Evolutionary conservation across 2,113 vertebrate species (phyloP).

Genomic region (Boleophthalmus pectinirostris): DNA sequence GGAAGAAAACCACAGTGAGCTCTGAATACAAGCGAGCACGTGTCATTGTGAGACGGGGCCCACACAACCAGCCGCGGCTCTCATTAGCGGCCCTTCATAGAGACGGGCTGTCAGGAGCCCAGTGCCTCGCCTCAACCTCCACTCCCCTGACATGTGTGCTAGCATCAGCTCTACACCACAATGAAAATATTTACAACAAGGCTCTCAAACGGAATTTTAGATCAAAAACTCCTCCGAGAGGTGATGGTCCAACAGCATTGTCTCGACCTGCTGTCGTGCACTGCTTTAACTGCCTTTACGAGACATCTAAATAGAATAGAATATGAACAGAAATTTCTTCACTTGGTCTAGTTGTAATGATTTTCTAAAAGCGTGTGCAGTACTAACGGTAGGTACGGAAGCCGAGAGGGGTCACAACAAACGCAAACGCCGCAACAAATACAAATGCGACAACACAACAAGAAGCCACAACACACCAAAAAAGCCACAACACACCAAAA

Average conservation of each 20-base stretch:
- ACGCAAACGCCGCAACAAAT: too few species aligned
- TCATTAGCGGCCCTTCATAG: constrained; percentile 68
- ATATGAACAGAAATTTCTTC: too few species aligned
- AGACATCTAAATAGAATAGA: too few species aligned
- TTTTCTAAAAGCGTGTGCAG: too few species aligned
- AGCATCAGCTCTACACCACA: constrained; percentile 50
- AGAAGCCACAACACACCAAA: too few species aligned
- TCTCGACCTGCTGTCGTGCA: constrained; percentile 34
- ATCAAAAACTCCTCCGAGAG: constrained; percentile 52
- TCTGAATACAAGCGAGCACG: constrained; percentile 48
- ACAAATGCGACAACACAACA: too few species aligned
- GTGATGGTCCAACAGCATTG: constrained; percentile 44
- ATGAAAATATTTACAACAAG: constrained; percentile 60
- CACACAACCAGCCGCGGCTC: constrained; percentile 64
- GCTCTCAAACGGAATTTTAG: constrained; percentile 61
- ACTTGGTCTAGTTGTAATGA: too few species aligned
- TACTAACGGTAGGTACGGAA: too few species aligned
- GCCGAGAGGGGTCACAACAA: too few species aligned
- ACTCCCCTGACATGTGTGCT: constrained; percentile 52
- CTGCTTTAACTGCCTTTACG: constrained; percentile 15
- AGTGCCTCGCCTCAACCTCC: constrained; percentile 58
- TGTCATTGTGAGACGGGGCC: constrained; percentile 59
- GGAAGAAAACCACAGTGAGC: constrained; percentile 41
- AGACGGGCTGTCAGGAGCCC: constrained; percentile 72
- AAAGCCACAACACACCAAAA: too few species aligned